phyloP scores from a whole-genome alignment of 2,888 invertebrate genomes.

The Apantesis nais region DNA sequence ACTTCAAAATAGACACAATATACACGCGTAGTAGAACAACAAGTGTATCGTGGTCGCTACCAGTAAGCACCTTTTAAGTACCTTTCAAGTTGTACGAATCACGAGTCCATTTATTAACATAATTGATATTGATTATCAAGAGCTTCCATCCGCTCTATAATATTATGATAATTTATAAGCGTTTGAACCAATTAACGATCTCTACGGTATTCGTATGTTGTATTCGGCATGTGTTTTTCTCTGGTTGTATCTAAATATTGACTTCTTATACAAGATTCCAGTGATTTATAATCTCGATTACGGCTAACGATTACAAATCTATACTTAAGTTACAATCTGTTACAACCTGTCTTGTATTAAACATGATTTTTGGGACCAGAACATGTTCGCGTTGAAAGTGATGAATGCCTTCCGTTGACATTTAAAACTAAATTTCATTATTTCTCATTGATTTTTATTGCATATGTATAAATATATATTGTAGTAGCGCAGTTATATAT shows the following conservation, averaged over 20 bases:
- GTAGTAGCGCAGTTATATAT: not conserved
- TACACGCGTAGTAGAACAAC: not conserved
- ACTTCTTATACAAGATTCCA: slow-evolving; percentile 35
- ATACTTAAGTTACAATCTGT: slow-evolving; percentile 19
- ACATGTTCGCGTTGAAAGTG: slow-evolving; percentile 14
- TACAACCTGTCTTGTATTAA: slow-evolving; percentile 13
- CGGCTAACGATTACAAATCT: slow-evolving; percentile 26
- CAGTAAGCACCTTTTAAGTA: not conserved
- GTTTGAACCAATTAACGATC: slow-evolving; percentile 36
- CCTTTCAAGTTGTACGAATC: not conserved
- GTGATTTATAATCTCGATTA: slow-evolving; percentile 31
- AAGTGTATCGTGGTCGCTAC: not conserved
- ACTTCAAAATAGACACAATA: too few relatives aligned
- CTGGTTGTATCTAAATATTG: slow-evolving; percentile 40
- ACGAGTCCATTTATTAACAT: slow-evolving; percentile 8
- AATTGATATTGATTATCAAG: slow-evolving; percentile 17
- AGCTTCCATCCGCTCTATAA: slow-evolving; percentile 18
- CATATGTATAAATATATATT: not conserved
- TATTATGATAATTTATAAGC: slow-evolving; percentile 38
- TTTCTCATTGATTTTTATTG: slow-evolving; percentile 14
- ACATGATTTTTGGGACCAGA: slow-evolving; percentile 21
- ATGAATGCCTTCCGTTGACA: slow-evolving; percentile 21
- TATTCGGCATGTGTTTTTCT: slow-evolving; percentile 30
- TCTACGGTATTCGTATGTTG: slow-evolving; percentile 29
- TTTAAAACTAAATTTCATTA: slow-evolving; percentile 12